Evolutionary conservation across 2,797 vertebrate species (phyloP).

Genomic region (Crossoptilon crossoptilon): DNA sequence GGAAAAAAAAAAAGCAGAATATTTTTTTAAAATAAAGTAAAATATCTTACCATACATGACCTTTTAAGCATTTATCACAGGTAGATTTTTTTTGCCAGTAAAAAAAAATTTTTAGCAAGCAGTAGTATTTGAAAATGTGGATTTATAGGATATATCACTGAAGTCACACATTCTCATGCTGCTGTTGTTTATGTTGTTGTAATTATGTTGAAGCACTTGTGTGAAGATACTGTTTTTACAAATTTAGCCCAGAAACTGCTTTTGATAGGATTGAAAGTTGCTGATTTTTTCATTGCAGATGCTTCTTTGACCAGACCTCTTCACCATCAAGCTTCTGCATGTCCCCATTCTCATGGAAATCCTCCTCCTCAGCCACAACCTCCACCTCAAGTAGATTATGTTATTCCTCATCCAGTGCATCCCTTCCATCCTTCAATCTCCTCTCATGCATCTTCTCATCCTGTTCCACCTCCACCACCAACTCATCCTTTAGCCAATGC

Average conservation of each 20-base stretch:
- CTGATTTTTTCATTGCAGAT: constrained; percentile 82
- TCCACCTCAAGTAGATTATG: constrained; percentile 91
- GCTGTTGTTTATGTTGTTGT: neutral
- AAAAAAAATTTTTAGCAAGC: neutral
- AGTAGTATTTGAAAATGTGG: neutral
- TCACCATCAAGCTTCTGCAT: constrained; percentile 94
- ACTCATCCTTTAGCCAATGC: constrained; percentile 89
- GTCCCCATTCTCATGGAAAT: constrained; percentile 94
- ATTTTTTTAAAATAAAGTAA: neutral
- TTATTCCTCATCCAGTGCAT: constrained; percentile 94
- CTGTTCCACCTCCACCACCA: constrained; percentile 85
- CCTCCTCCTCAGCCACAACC: constrained; percentile 91
- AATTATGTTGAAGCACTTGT: neutral
- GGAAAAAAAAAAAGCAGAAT: neutral
- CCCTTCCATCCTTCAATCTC: constrained; percentile 92
- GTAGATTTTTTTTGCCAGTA: neutral
- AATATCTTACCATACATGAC: neutral
- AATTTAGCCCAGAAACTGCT: neutral
- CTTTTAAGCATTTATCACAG: neutral
- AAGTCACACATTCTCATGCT: neutral
- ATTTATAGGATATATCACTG: neutral
- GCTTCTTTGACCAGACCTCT: constrained; percentile 92
- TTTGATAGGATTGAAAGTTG: neutral
- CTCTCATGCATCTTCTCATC: constrained; percentile 89
- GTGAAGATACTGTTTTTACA: neutral